Base-by-base conservation (phyloP, 2,888 invertebrate species). In the Tetramorium bicarinatum region DNA sequence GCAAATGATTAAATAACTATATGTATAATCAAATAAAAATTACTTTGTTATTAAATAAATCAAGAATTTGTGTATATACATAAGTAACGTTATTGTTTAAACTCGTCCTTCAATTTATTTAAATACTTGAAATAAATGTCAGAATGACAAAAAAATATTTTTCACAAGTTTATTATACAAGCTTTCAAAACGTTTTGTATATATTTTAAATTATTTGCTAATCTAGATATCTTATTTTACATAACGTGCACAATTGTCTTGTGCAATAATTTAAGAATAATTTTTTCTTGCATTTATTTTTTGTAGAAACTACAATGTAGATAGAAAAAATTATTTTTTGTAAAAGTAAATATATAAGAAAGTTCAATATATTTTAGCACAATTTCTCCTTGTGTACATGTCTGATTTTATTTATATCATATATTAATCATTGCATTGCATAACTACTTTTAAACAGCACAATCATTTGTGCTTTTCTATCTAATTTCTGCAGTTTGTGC, bases 221-320 rank as follows among this genome's bases (percentile, higher is more conserved):
- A 52, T 72, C n/a, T n/a, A n/a, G n/a, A n/a, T n/a, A n/a, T n/a
- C n/a, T n/a, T n/a, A n/a, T 49, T 79, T 80, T 71, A 59, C 29
- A 38, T 38, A 79, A 72, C 59, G 13, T 72, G 72, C 72, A 80
- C 67, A 77, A 54, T 44, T 69, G 44, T 56, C 56, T 79, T 69
- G 69, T 79, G 77, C 56, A 79, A 59, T 71, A 41, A 47, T 34
- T 34, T 44, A 71, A 79, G 52, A 79, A 56, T 67, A 47, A 34
- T 71, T 52, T 72, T 18, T 41, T 64, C 8, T 38, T 49, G n/a
- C n/a, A 44, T 72, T 79, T 79, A 79, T 71, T 61, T 59, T 71
- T 79, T 25, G n/a, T 69, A 71, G 29, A 77, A 79, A 38, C 47
- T 71, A 59, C 34, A 71, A 71, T 67, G n/a, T 54, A 56, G 15